A percentile compares a stretch with the other conserved stretches of the same genome.
These are phyloP conservation scores for Tapirus indicus DNA, from an alignment of 2,797 vertebrate species.

Conservation along the genomic window DNA sequence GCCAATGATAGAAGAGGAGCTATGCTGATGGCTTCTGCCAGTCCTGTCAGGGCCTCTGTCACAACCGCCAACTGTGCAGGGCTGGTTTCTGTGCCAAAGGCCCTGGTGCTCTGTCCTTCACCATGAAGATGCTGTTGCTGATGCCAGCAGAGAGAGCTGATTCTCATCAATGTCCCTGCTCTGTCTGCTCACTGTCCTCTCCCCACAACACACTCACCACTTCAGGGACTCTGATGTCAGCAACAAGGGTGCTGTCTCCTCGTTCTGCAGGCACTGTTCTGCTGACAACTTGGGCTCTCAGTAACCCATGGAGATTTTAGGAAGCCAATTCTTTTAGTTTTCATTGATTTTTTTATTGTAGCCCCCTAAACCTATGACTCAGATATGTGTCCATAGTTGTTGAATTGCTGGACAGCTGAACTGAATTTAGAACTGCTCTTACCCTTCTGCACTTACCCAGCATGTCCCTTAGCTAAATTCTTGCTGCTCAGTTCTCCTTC, in stretches of 20 bases:
- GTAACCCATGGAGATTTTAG: not conserved
- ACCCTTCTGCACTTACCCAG: not conserved
- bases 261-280: not conserved
- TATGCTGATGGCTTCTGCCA: not conserved
- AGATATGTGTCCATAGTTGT: not conserved
- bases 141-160: not conserved
- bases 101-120: not conserved
- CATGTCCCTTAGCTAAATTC: not conserved
- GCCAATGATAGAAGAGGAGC: not conserved
- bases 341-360: not conserved
- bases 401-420: not conserved
- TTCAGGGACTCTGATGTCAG: not conserved
- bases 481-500: not conserved
- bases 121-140: not conserved
- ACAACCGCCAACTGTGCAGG: not conserved
- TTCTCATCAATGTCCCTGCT: not conserved
- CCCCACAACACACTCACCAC: not conserved
- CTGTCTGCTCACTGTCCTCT: not conserved
- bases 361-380: not conserved
- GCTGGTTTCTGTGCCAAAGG: not conserved
- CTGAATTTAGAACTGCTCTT: not conserved
- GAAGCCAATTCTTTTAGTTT: not conserved
- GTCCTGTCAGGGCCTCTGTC: not conserved
- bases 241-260: not conserved
- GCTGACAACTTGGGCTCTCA: not conserved